These are phyloP conservation scores for Nixonia krombeini DNA, from an alignment of 1,140 invertebrate species.

Conservation along the genomic window DNA sequence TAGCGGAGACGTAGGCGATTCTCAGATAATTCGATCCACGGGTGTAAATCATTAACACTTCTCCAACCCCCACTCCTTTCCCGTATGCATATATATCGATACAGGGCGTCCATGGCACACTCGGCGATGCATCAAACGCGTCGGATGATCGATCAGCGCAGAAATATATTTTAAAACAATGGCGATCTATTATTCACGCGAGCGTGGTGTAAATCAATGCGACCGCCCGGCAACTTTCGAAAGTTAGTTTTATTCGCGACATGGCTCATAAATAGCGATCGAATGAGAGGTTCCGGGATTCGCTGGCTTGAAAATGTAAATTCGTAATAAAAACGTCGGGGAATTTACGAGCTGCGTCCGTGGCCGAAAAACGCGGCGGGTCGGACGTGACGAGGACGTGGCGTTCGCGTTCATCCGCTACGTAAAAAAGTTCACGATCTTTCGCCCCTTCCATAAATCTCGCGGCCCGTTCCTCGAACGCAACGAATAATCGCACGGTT, in stretches of 20 bases:
- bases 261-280: slow-evolving; percentile 38
- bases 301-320: slow-evolving; percentile 13
- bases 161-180: no score
- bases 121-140: no score
- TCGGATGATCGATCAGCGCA: no score
- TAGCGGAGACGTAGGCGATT: no score
- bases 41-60: no score
- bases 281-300: slow-evolving; percentile 13
- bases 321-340: slow-evolving; percentile 38
- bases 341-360: slow-evolving; percentile 34
- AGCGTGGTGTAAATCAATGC: no score
- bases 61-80: no score
- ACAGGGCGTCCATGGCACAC: no score
- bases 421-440: background rate
- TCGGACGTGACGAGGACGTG: background rate
- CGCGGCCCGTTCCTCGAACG: slow-evolving; percentile 5
- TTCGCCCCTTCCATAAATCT: slow-evolving; percentile 4
- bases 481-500: slow-evolving; percentile 31
- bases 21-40: no score
- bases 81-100: no score
- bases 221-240: no score
- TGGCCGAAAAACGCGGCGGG: slow-evolving; percentile 3
- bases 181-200: no score
- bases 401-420: background rate
- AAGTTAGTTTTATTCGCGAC: slow-evolving; percentile 3